Conservation (phyloP, 2,888 invertebrate species). For the Dolichopus griseipennis region DNA sequence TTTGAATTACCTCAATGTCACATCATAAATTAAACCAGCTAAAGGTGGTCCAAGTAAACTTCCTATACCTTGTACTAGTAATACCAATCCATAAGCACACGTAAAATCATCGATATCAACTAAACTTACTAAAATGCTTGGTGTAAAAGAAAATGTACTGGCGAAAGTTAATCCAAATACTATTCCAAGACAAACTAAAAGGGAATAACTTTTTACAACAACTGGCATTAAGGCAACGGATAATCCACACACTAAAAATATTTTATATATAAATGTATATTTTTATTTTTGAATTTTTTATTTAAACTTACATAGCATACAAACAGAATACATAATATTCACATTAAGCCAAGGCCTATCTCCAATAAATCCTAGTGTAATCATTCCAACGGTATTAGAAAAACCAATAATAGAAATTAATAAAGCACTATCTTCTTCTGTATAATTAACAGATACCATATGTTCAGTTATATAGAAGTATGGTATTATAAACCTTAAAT, state of each 20-base stretch:
- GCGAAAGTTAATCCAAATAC: conserved; percentile 85
- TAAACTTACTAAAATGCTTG: conserved; percentile 77
- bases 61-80: conserved; percentile 86
- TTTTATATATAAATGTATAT: conserved; percentile 9
- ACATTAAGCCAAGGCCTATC: conserved; percentile 79
- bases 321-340: conserved; percentile 70
- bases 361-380: conserved; percentile 79
- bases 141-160: conserved; percentile 84
- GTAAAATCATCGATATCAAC: conserved; percentile 87
- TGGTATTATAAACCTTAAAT: conserved; percentile 83
- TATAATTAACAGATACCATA: conserved; percentile 61
- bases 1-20: conserved; percentile 31
- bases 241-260: conserved; percentile 36
- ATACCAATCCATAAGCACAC: conserved; percentile 80
- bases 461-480: conserved; percentile 89
- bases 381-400: conserved; percentile 84
- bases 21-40: conserved; percentile 57
- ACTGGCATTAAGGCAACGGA: conserved; percentile 41
- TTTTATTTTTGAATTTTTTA: not conserved
- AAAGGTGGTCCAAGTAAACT: conserved; percentile 86
- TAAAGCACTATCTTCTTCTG: conserved; percentile 63
- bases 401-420: conserved; percentile 80
- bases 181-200: conserved; percentile 44
- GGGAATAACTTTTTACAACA: conserved; percentile 31
- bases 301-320: conserved; percentile 49